Evolutionary conservation across 2,888 invertebrate species (phyloP), one percentile per base, ranked within the genome.

Genomic region (Tortrix viridana): DNA sequence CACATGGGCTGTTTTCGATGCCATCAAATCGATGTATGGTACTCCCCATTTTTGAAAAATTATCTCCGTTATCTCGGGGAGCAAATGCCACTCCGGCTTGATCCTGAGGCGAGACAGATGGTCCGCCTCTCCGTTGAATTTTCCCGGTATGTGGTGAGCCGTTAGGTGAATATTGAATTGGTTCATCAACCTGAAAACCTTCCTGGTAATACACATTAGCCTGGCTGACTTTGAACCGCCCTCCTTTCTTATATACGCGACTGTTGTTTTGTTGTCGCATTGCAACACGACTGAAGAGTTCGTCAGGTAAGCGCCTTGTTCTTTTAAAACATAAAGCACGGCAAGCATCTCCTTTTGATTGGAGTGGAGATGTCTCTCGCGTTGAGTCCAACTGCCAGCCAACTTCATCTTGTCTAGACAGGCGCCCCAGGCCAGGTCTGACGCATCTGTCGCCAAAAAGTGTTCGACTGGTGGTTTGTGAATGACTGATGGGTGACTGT

Each of bases 191-290:
- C 37, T 14, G 32, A 47, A 47, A 19, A 54, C n/a, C 32, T 53
- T 19, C 12, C 38, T 12, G 1, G 60, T 50, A 14, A 65, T 7
- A 3, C 55, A 41, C 38, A 60, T 26, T 2, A 65, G 49, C 7
- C 26, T 12, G 1, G 12, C 5, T 2, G 67, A 65, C 14, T 37
- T 52, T 9, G 63, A 62, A 1, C 65, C 65, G 3, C 63, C 60
- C 43, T 65, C 62, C 9, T 67, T 66, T 20, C 54, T 52, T 3
- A 68, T 14, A 41, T 68, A 65, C 2, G 66, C 48, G 6, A 69
- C 20, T 2, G 47, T 46, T 4, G 66, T 65, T 18, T 52, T 56
- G 60, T 68, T 67, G 67, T 68, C 66, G 44, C 60, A 61, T 18
- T 68, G 67, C 16, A 66, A 37, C 23, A 56, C 48, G 5, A 64